Evolutionary conservation across 2,888 invertebrate species (phyloP).

Genomic region (Eledone cirrhosa): DNA sequence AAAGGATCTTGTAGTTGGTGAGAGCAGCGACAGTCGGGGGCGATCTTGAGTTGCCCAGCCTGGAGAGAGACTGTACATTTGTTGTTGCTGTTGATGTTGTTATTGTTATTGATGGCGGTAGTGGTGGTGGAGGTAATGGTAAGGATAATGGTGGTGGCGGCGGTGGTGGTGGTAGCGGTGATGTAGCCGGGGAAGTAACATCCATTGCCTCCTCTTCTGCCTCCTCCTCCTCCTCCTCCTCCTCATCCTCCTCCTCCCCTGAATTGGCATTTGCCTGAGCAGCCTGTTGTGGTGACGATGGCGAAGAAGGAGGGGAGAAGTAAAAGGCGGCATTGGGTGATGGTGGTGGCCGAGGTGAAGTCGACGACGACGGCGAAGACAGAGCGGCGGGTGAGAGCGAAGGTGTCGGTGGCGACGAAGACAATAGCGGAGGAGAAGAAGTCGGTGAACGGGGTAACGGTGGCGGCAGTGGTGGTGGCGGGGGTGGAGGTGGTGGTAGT

Average conservation of each 20-base stretch:
- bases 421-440: not conserved
- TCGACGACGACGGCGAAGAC: not conserved
- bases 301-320: not conserved
- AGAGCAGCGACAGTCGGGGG: too few relatives aligned
- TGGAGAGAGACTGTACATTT: too few relatives aligned
- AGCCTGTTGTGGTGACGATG: not conserved
- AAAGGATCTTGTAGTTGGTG: too few relatives aligned
- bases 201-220: not conserved
- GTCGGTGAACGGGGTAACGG: not conserved
- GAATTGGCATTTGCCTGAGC: not conserved
- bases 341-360: not conserved
- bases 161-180: not conserved
- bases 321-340: not conserved
- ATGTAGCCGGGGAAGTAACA: not conserved
- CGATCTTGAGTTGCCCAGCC: too few relatives aligned
- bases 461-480: too few relatives aligned
- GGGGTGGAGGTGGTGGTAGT: too few relatives aligned
- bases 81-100: too few relatives aligned
- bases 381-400: not conserved
- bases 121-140: not conserved
- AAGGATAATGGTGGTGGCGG: not conserved
- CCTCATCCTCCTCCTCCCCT: not conserved
- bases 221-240: too few relatives aligned
- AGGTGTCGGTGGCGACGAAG: not conserved
- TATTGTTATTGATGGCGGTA: not conserved